Evolutionary conservation across 2,888 invertebrate species (phyloP), one percentile per base, ranked within the genome.

Genomic region (Encarsia formosa): DNA sequence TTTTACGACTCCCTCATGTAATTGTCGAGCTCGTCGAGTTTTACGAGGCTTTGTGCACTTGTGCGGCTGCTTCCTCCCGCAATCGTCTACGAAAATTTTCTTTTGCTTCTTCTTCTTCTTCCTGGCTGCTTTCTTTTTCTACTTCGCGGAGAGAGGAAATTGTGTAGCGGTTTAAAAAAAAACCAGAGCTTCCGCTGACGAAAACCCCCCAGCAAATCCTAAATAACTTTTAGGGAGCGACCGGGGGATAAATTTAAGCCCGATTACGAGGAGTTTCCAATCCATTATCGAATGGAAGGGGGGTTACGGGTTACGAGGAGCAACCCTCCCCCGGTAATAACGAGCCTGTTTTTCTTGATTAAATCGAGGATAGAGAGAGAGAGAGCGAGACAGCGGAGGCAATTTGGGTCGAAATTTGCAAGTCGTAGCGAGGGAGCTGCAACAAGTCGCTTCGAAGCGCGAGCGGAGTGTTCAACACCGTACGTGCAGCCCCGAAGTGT

Each of bases 21-120:
- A 71, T 72, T 71, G 71, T 71, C 67, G 66, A 63, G 67, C 65
- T 70, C 71, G 70, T 70, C 68, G 67, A 69, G 64, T 70, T 71
- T 71, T 71, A 71, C 68, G 71, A 70, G 49, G 18, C 26, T 9
- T n/a, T n/a, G n/a, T n/a, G 22, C 49, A 19, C 24, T 22, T 16
- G 35, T 11, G 16, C 20, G 18, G 22, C 34, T 23, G n/a, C 29
- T 13, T 4, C 16, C 24, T 22, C 26, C 22, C 24, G 37, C 42
- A 9, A 22, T 35, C 46, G 38, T 9, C 32, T 5, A 31, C 40
- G 45, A 45, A 51, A 50, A 50, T 50, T 26, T 26, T 44, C 39
- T n/a, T 23, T 13, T 35, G 38, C n/a, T 18, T 22, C 15, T 37
- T 29, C 32, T 31, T n/a, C 16, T 29, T 18, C 38, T 24, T 13